Base-by-base conservation (phyloP, 2,113 vertebrate species). In the Dolichallabes microphthalmus region DNA sequence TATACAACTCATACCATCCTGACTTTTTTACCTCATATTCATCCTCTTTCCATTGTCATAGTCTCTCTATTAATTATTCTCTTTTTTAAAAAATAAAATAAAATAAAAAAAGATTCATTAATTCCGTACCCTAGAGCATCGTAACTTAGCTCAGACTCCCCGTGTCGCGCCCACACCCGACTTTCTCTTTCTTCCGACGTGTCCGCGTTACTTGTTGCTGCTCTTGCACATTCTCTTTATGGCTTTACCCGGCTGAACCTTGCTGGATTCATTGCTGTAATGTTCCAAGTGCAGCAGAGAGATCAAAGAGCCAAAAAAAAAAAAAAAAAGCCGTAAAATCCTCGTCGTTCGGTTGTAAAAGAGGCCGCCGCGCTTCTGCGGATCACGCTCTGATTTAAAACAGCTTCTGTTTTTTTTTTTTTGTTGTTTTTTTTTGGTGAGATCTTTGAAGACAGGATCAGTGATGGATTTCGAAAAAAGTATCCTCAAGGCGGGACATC, bases 251-350 rank as follows among this genome's bases (percentile, higher is more conserved):
- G 12, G 0, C 14, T 55, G 17, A 57, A 84, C 87, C 85, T 77
- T 75, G 58, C 22, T 45, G 79, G 82, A 78, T 86, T 85, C 78
- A 86, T 82, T 58, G 85, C 79, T 32, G 20, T 76, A n/a, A 81
- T 35, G 82, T 82, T 88, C 82, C 27, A 39, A 35, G 58, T 5
- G 27, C 85, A 20, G 69, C 19, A 57, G 63, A 6, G 50, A 86
- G 78, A 87, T 88, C 85, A 88, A 88, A 88, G 88, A 35, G 61
- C 68, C 7, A 30, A 57, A 53, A 57, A 58, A 57, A 78, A 77
- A 30, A 20, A 57, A 7, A 86, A 61, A 60, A 55, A 84, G 82
- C 27, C 55, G 53, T 89, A 88, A 79, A 66, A 86, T 88, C 83
- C 85, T 58, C 61, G 58, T 73, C 82, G 78, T 74, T 64, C 20